Conservation (phyloP, 1,140 invertebrate species). For the Tetramorium alpestre region DNA sequence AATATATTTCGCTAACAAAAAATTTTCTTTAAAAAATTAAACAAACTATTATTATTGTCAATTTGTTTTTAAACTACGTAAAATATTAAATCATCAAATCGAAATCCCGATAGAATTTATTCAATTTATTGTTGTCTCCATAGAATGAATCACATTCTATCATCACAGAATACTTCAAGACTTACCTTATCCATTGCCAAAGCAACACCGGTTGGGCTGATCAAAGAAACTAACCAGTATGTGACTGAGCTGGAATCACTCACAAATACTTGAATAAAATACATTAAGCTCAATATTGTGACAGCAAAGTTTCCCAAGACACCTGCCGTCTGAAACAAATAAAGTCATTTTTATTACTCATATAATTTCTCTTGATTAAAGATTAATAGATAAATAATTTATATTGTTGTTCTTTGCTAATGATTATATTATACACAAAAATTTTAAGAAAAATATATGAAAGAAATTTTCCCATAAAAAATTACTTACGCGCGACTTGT, state of each 20-base stretch:
- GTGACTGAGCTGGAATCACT: constrained; percentile 88
- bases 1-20: neutral
- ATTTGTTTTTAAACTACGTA: neutral
- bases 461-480: neutral
- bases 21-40: neutral
- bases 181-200: constrained; percentile 93
- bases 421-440: neutral
- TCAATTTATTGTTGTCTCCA: neutral
- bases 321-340: constrained; percentile 89
- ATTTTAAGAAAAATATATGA: neutral
- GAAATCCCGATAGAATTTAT: neutral
- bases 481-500: constrained; percentile 91
- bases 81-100: neutral
- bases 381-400: neutral
- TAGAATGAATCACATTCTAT: too few relatives aligned
- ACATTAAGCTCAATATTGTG: constrained; percentile 91
- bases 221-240: constrained; percentile 91
- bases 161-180: constrained; percentile 11
- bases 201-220: constrained; percentile 93
- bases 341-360: neutral
- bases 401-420: neutral
- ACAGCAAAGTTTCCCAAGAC: constrained; percentile 92
- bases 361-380: constrained; percentile 4
- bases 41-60: neutral
- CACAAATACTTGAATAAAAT: constrained; percentile 92